phyloP scores from a whole-genome alignment of 2,797 vertebrate genomes.

The Paedocypris micromegethes region DNA sequence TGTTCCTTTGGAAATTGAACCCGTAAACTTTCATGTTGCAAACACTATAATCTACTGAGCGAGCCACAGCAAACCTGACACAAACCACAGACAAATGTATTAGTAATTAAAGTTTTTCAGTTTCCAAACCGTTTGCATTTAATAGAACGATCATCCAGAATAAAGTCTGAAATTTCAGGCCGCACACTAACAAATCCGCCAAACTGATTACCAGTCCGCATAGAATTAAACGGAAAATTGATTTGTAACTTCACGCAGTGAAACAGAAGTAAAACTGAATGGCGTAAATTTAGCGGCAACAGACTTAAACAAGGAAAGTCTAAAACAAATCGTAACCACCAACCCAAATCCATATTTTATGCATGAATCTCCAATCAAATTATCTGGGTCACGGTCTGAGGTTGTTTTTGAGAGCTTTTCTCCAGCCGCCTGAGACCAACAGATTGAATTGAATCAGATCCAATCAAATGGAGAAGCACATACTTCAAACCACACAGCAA shows the following conservation, averaged over 20 bases:
- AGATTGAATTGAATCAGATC: constrained; percentile 63
- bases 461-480: constrained; percentile 57
- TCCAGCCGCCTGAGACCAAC: constrained; percentile 43
- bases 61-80: too few relatives aligned
- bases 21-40: too few relatives aligned
- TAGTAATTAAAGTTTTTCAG: background rate
- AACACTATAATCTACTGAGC: too few relatives aligned
- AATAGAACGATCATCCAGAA: background rate
- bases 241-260: constrained; percentile 16
- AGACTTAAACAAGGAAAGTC: constrained; percentile 34
- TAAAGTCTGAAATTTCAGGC: background rate
- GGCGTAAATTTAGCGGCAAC: constrained; percentile 29
- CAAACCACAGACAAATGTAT: too few relatives aligned
- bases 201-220: constrained; percentile 10
- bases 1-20: too few relatives aligned
- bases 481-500: constrained; percentile 38
- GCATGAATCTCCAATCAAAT: constrained; percentile 53
- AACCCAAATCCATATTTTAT: constrained; percentile 47
- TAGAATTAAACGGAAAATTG: constrained; percentile 13
- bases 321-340: constrained; percentile 34
- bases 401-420: constrained; percentile 50
- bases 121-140: constrained; percentile 1
- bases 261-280: constrained; percentile 6
- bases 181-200: background rate
- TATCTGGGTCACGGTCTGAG: constrained; percentile 42